phyloP scores from a whole-genome alignment of 1,140 invertebrate genomes.

The Aradophagus sp. region DNA sequence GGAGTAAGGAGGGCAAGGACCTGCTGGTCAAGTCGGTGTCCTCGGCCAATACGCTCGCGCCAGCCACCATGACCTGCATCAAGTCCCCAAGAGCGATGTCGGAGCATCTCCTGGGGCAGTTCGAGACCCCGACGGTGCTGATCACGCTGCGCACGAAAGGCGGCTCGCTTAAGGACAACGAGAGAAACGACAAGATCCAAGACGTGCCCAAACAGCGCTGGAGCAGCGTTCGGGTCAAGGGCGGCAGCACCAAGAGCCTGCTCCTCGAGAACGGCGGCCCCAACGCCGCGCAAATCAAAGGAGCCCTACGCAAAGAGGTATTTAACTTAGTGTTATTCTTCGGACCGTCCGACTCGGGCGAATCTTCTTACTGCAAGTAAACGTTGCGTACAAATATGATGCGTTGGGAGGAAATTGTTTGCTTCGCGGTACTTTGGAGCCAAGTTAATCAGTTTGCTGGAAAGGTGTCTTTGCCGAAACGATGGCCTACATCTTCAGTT shows the following conservation, averaged over 20 bases:
- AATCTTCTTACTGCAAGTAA: too few species aligned
- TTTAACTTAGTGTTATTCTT: too few species aligned
- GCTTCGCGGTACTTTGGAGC: too few species aligned
- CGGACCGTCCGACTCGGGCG: too few species aligned
- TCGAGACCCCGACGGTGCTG: constrained; percentile 62
- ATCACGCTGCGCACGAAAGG: constrained; percentile 63
- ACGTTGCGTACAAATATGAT: too few species aligned
- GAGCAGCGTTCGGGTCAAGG: constrained; percentile 72
- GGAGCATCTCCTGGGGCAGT: constrained; percentile 71
- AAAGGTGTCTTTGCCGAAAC: too few species aligned
- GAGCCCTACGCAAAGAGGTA: constrained; percentile 70
- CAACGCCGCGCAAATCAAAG: constrained; percentile 62
- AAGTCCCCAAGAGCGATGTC: constrained; percentile 73
- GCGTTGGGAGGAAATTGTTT: too few species aligned
- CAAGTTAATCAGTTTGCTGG: too few species aligned
- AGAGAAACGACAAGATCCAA: constrained; percentile 51
- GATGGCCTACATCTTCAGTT: too few species aligned
- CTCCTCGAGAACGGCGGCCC: constrained; percentile 71
- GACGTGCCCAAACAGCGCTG: constrained; percentile 67
- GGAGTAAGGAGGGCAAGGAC: constrained; percentile 64
- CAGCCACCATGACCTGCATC: constrained; percentile 71
- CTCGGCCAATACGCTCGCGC: constrained; percentile 68
- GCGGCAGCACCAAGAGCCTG: constrained; percentile 71
- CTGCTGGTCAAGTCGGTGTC: constrained; percentile 67
- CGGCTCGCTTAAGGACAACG: constrained; percentile 66